These are phyloP conservation scores for Elysia chlorotica DNA, from an alignment of 1,140 invertebrate species.

Conservation along the genomic window DNA sequence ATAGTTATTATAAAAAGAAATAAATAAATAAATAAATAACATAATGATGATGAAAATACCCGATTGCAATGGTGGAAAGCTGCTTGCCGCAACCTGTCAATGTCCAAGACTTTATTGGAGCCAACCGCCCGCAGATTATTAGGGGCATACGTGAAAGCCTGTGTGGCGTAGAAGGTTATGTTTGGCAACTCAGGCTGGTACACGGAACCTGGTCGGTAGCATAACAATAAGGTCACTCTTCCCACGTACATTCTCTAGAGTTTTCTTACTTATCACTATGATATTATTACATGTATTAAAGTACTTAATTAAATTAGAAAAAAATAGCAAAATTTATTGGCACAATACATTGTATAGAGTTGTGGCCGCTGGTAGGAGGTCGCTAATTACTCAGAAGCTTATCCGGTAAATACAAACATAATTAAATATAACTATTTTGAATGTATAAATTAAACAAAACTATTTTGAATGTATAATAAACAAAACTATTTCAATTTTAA, in stretches of 20 bases:
- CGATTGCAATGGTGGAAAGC: slow-evolving; percentile 36
- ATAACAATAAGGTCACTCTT: neutral
- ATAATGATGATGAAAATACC: too few species aligned
- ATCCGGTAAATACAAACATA: too few species aligned
- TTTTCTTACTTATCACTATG: neutral
- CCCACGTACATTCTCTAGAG: neutral
- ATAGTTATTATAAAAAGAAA: too few species aligned
- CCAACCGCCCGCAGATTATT: slow-evolving; percentile 35
- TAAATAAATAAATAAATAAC: too few species aligned
- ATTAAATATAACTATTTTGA: too few species aligned
- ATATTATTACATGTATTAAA: neutral
- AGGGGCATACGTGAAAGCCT: slow-evolving; percentile 44
- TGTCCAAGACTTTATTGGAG: slow-evolving; percentile 29
- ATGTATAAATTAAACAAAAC: too few species aligned
- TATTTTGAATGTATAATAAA: too few species aligned
- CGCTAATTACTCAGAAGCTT: too few species aligned
- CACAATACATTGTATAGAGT: too few species aligned
- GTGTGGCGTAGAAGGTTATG: slow-evolving; percentile 47
- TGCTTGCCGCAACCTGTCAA: slow-evolving; percentile 32
- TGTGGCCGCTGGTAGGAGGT: too few species aligned
- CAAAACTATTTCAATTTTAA: too few species aligned
- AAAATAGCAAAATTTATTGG: too few species aligned
- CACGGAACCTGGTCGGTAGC: slow-evolving; percentile 14
- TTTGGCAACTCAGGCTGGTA: slow-evolving; percentile 47
- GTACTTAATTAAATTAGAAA: neutral